Percentiles rank a stretch among this genome's conserved stretches.
These are phyloP conservation scores for Papilio polytes DNA, from an alignment of 1,140 invertebrate genomes.

Conservation along the genomic window DNA sequence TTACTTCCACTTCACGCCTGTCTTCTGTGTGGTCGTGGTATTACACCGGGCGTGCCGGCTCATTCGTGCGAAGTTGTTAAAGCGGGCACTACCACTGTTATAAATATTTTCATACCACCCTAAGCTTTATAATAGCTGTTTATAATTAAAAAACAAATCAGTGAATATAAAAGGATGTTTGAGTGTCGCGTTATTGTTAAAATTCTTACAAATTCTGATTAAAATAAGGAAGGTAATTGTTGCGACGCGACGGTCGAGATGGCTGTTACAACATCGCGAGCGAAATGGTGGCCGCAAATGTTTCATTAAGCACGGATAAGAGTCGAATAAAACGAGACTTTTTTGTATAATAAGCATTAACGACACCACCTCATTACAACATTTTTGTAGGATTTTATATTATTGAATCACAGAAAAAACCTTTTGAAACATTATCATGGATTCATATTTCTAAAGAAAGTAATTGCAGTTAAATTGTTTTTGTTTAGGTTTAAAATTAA, in stretches of 20 bases:
- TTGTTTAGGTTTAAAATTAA: no score
- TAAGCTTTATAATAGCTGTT: no score
- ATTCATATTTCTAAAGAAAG: no score
- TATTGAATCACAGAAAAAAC: not conserved
- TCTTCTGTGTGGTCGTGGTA: no score
- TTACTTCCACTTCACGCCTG: no score
- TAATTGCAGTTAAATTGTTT: no score
- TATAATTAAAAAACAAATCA: not conserved
- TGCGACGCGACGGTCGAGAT: not conserved
- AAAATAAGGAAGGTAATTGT: slow-evolving; percentile 13
- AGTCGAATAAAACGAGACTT: not conserved
- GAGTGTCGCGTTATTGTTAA: not conserved
- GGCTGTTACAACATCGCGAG: not conserved
- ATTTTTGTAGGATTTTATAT: not conserved
- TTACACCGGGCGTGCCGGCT: no score
- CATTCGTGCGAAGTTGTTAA: no score
- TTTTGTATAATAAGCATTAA: slow-evolving; percentile 1
- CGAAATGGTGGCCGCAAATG: not conserved
- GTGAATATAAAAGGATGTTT: not conserved
- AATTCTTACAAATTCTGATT: slow-evolving; percentile 15
- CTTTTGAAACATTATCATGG: no score
- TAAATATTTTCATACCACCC: no score
- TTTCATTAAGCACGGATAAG: slow-evolving; percentile 15
- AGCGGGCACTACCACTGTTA: no score
- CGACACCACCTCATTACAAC: not conserved